These are phyloP conservation scores for Operophtera brumata DNA, from an alignment of 2,888 invertebrate species.

Conservation along the genomic window DNA sequence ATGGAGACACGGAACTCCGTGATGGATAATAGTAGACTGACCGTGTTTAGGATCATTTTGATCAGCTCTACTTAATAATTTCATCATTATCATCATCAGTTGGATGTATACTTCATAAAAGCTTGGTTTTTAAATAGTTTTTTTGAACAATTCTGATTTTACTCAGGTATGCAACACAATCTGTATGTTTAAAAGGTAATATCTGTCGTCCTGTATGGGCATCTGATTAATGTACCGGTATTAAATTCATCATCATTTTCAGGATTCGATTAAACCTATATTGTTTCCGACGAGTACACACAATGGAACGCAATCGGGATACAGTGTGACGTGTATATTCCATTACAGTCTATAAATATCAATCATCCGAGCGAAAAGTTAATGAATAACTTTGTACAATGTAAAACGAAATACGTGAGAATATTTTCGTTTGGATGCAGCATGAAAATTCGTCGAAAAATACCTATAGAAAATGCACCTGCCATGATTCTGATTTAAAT, in stretches of 20 bases:
- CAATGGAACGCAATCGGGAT: conserved; percentile 1
- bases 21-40: too few species aligned
- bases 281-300: not conserved
- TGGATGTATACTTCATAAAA: too few species aligned
- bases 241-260: too few species aligned
- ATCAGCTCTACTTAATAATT: too few species aligned
- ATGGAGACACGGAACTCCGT: too few species aligned
- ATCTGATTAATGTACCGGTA: too few species aligned
- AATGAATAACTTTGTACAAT: conserved; percentile 31
- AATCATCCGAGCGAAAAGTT: conserved; percentile 26
- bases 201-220: too few species aligned
- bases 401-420: conserved; percentile 30
- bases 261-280: not conserved
- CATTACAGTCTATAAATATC: conserved; percentile 26
- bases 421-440: conserved; percentile 28
- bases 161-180: too few species aligned
- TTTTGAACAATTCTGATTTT: too few species aligned
- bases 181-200: not conserved
- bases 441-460: conserved; percentile 47
- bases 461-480: conserved; percentile 57
- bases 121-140: too few species aligned
- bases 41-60: too few species aligned
- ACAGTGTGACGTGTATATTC: conserved; percentile 4
- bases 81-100: too few species aligned
- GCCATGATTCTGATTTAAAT: conserved; percentile 59